Base-by-base conservation (phyloP, 1,140 invertebrate genomes). In the Gonioctena quinquepunctata region DNA sequence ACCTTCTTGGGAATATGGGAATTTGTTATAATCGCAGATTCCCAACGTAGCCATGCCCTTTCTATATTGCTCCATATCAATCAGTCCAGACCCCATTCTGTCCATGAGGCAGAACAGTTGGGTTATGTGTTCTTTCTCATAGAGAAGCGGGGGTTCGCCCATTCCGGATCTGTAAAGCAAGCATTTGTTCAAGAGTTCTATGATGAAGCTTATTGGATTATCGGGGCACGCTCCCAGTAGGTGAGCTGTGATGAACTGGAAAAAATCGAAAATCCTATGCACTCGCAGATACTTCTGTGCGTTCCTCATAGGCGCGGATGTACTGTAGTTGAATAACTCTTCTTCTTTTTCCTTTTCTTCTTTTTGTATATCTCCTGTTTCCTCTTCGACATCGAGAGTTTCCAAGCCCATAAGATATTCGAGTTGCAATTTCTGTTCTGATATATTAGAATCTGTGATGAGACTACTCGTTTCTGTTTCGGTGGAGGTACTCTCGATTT, bases 181-280 rank as follows among this genome's bases (percentile, higher is more conserved):
- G 57, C 84, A 86, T 61, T 83, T 83, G 66, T 87, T 84, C 52
- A 87, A 67, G 7, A 87, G 75, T 64, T 84, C 80, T 8, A 79
- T 67, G 3, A 87, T 74, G 72, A 84, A 87, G 21, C 81, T 76
- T 13, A 87, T 82, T 6, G 86, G 86, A 69, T 87, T 79, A 0
- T 77, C 76, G 22, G 85, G 83, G 50, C 80, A 76, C 13, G 81
- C 76, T 2, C 81, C 76, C 11, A 85, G 59, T 3, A 87, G 71
- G 76, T 86, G 85, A 8, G 81, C 78, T 25, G 85, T 81, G 2
- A 87, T 71, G 71, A 85, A 87, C 66, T 84, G 80, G 63, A 85
- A 84, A 16, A 85, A 80, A 22, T 86, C 82, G 57, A 79, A 82
- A 54, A 86, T 84, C 21, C 79, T 83, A 28, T 82, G 83, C 6